Percentiles rank a stretch among this genome's conserved stretches.
These are phyloP conservation scores for Schlechtendalia chinensis DNA, from an alignment of 1,140 invertebrate genomes.

Conservation along the genomic window DNA sequence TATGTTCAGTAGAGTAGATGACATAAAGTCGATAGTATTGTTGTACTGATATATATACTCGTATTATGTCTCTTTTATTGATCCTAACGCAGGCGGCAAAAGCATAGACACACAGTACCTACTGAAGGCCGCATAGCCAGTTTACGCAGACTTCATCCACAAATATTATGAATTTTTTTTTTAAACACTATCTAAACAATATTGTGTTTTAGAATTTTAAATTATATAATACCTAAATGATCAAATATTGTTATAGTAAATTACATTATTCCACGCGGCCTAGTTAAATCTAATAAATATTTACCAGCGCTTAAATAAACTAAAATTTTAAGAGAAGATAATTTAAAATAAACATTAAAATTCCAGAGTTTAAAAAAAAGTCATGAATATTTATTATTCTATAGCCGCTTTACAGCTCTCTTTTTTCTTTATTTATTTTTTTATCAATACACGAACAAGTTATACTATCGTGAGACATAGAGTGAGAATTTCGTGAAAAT, in stretches of 20 bases:
- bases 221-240: not conserved
- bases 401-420: not conserved
- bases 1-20: not conserved
- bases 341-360: not conserved
- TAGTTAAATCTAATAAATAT: not conserved
- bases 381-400: not conserved
- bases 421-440: too few relatives aligned
- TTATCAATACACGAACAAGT: not conserved
- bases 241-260: not conserved
- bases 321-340: not conserved
- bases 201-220: not conserved
- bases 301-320: not conserved
- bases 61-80: constrained; percentile 28
- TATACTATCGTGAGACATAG: not conserved
- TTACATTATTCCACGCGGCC: not conserved
- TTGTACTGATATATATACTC: constrained; percentile 6
- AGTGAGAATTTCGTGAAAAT: not conserved
- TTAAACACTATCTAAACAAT: not conserved
- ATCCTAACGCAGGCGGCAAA: not conserved
- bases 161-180: not conserved
- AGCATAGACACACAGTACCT: not conserved
- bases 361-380: not conserved
- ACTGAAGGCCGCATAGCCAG: not conserved
- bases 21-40: not conserved
- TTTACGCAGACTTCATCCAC: not conserved